Percentiles rank a stretch among this genome's conserved stretches.
Evolutionary conservation across 1,140 invertebrate genomes (phyloP).

Genomic region (Cydia strobilella): DNA sequence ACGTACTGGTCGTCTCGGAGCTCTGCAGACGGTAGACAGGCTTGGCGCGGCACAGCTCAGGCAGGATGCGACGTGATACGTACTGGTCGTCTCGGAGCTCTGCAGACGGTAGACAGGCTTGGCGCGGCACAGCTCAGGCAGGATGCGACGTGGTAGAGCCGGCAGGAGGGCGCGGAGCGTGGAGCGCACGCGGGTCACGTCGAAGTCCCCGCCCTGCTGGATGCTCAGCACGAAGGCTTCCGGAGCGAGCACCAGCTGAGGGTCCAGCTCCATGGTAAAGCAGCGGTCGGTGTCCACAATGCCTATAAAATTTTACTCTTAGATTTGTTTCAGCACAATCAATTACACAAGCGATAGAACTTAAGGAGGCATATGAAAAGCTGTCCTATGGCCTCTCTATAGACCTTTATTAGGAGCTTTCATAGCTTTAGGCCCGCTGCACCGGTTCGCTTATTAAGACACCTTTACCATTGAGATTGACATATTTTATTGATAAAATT

Average conservation of each 20-base stretch:
- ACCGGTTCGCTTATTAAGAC: no score
- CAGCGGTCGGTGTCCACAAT: conserved; percentile 93
- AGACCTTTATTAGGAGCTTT: no score
- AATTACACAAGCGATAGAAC: no score
- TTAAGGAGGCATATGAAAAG: no score
- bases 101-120: conserved; percentile 88
- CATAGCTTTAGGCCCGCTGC: no score
- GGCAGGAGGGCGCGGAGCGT: conserved; percentile 89
- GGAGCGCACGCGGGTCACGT: conserved; percentile 88
- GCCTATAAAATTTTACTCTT: conserved; percentile 48
- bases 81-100: conserved; percentile 71
- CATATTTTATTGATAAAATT: no score
- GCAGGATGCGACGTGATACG: no score
- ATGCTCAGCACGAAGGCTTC: conserved; percentile 88
- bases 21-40: conserved; percentile 87
- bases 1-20: conserved; percentile 67
- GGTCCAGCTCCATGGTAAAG: conserved; percentile 94
- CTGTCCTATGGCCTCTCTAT: no score
- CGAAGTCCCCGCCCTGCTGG: conserved; percentile 88
- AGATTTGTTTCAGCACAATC: background rate
- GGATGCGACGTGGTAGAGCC: conserved; percentile 83
- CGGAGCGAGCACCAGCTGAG: conserved; percentile 88
- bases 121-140: conserved; percentile 85
- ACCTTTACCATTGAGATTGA: no score
- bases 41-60: no score